These are phyloP conservation scores for Ancistrus triradiatus DNA, from an alignment of 2,113 vertebrate species.

Conservation along the genomic window DNA sequence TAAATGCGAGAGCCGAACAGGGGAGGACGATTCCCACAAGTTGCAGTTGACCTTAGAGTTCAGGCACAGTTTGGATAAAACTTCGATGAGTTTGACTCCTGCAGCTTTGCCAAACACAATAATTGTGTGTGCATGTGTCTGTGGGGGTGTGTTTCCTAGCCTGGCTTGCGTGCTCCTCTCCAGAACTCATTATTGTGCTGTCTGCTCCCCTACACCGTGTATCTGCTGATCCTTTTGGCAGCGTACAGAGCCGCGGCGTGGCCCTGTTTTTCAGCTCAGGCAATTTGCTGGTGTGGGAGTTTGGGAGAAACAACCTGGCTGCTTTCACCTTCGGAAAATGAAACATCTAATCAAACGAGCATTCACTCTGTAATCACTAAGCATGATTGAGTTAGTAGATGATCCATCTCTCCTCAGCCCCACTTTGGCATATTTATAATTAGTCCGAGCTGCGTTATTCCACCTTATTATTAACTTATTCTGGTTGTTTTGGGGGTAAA, in stretches of 20 bases:
- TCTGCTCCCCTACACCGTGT: slow-evolving; percentile 24
- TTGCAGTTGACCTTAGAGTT: slow-evolving; percentile 1
- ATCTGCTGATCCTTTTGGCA: slow-evolving; percentile 28
- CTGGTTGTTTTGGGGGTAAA: background rate
- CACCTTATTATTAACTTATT: slow-evolving; percentile 42
- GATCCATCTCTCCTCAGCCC: slow-evolving; percentile 51
- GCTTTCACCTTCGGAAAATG: slow-evolving; percentile 49
- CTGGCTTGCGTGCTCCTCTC: slow-evolving; percentile 40
- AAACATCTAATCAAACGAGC: slow-evolving; percentile 61
- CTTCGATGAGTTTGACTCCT: slow-evolving; percentile 20
- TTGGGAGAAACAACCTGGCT: slow-evolving; percentile 48
- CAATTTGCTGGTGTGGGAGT: slow-evolving; percentile 52
- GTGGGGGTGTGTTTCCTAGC: slow-evolving; percentile 15
- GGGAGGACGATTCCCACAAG: slow-evolving; percentile 1
- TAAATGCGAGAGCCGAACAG: background rate
- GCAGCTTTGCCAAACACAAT: slow-evolving; percentile 29
- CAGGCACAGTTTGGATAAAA: slow-evolving; percentile 6
- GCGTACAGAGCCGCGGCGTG: background rate
- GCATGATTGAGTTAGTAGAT: slow-evolving; percentile 66
- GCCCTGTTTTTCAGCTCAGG: slow-evolving; percentile 17
- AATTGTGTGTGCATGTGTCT: background rate
- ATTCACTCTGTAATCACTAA: slow-evolving; percentile 53
- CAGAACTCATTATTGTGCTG: slow-evolving; percentile 34
- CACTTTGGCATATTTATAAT: slow-evolving; percentile 58
- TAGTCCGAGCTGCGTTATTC: no score